Percentiles rank a stretch among this genome's conserved stretches.
These are phyloP conservation scores for Drosophila suzukii DNA, from an alignment of 1,140 invertebrate genomes.

Conservation along the genomic window DNA sequence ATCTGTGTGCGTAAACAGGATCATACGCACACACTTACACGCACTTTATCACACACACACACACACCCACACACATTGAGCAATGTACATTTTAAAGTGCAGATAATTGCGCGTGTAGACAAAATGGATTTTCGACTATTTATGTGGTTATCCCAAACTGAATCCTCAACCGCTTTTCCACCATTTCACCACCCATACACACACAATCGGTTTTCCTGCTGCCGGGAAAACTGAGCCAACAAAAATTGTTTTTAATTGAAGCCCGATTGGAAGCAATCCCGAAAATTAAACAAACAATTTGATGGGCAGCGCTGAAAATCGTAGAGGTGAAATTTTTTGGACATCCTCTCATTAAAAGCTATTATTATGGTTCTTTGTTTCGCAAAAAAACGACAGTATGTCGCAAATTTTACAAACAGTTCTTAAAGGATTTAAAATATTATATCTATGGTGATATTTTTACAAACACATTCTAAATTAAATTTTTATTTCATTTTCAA, in stretches of 20 bases:
- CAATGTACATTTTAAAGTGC: constrained; percentile 74
- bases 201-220: neutral
- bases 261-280: constrained; percentile 1
- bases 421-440: neutral
- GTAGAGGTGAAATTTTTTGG: neutral
- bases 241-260: constrained; percentile 28
- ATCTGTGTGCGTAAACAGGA: constrained; percentile 38
- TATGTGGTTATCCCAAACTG: constrained; percentile 49
- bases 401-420: neutral
- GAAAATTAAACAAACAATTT: constrained; percentile 10
- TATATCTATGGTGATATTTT: too few species aligned
- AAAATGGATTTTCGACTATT: constrained; percentile 75
- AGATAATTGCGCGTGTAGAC: constrained; percentile 81
- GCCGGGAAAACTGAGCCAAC: constrained; percentile 6
- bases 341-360: too few species aligned
- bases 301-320: neutral
- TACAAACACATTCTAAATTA: too few species aligned
- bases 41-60: constrained; percentile 8
- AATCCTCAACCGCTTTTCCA: constrained; percentile 1
- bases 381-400: neutral
- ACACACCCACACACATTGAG: constrained; percentile 39
- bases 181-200: neutral
- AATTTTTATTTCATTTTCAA: too few species aligned
- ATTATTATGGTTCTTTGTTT: neutral
- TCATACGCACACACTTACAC: constrained; percentile 5